Evolutionary conservation across 1,140 invertebrate genomes (phyloP), one percentile per base, ranked within the genome.

Genomic region (Pseudomyrmex gracilis): DNA sequence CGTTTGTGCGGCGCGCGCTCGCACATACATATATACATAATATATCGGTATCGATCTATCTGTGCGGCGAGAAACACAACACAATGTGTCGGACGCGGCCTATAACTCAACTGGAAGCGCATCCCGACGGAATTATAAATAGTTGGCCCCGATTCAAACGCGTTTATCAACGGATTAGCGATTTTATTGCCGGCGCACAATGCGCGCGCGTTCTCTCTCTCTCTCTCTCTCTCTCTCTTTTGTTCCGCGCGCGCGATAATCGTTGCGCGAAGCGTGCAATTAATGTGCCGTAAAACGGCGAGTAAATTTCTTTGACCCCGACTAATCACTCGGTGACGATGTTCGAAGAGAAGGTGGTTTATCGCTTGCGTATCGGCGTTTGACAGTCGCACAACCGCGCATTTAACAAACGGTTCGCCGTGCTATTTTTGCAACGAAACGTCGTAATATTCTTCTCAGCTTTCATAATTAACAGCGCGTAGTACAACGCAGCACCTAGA

Each of bases 61-160:
- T 34, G 34, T 7, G 34, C 34, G 34, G 34, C 34, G 34, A 34
- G 34, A 34, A 34, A 34, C 66, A 15, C 58, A 20, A 68, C 43
- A 53, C 34, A 24, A 57, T 45, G 51, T 57, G 51, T 57, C 64
- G 51, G 53, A 4, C 15, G 51, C 68, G 68, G 22, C 70, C 34
- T 45, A 73, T 73, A 82, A 73, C 24, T 71, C 68, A 49, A 22
- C 22, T 63, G 43, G 49, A 73, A 60, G 68, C 57, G 55, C 57
- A 53, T 73, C 68, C 22, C 68, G 15, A 45, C 5, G 68, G 22
- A 73, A 77, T 67, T 83, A 78, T 78, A 83, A 83, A 83, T 83
- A 78, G 53, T 78, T 61, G 73, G 53, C 73, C 73, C 63, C 61
- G 53, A 83, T 83, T 83, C 63, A 60, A 66, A 78, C 49, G 73